A percentile compares a stretch with the other conserved stretches of the same genome.
Conservation (phyloP, 2,888 invertebrate species). For the Craniophora ligustri region DNA sequence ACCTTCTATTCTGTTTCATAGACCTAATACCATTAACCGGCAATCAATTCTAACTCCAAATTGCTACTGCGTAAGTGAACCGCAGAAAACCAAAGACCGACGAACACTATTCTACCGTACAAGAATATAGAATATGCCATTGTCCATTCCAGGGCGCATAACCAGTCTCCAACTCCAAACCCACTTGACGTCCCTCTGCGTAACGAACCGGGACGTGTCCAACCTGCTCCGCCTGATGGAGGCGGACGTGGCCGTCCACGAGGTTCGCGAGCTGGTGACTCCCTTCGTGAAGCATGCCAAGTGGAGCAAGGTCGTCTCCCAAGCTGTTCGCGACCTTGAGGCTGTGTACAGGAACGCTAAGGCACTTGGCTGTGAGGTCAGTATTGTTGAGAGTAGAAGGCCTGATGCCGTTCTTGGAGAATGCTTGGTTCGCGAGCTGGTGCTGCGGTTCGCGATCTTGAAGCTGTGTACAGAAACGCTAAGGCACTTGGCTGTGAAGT, state of each 20-base stretch:
- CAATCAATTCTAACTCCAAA: no score
- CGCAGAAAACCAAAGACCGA: no score
- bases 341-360: slow-evolving; percentile 91
- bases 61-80: no score
- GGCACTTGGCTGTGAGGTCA: slow-evolving; percentile 93
- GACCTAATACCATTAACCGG: no score
- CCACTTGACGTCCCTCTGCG: slow-evolving; percentile 90
- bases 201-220: slow-evolving; percentile 91
- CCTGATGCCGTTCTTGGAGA: no score
- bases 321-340: slow-evolving; percentile 93
- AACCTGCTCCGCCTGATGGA: slow-evolving; percentile 91
- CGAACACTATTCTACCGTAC: no score
- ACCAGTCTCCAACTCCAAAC: slow-evolving; percentile 92
- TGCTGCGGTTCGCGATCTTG: slow-evolving; percentile 93
- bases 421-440: slow-evolving; percentile 87
- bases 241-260: slow-evolving; percentile 88
- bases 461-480: slow-evolving; percentile 91
- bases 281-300: slow-evolving; percentile 92
- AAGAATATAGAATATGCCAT: no score
- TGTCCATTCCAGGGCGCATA: slow-evolving; percentile 67
- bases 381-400: slow-evolving; percentile 44
- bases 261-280: slow-evolving; percentile 89
- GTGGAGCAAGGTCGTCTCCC: slow-evolving; percentile 90
- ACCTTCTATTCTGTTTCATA: no score
- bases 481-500: slow-evolving; percentile 93